phyloP scores from a whole-genome alignment of 2,113 vertebrate genomes.

The Zootoca vivipara region DNA sequence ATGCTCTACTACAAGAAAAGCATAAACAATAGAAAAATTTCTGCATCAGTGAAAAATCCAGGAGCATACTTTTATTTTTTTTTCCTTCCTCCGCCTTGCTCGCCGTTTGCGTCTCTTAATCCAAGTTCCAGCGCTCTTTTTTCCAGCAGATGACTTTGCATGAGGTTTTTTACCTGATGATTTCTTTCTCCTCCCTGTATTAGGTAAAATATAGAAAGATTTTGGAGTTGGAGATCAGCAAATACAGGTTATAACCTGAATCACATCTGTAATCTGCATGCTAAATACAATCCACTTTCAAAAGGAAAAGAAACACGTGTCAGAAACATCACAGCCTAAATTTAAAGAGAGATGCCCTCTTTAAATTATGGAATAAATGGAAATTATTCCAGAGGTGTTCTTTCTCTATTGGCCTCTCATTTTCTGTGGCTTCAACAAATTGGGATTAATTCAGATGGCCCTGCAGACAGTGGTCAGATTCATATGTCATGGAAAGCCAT shows the following conservation, averaged over 20 bases:
- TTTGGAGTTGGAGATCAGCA: background rate
- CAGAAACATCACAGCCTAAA: background rate
- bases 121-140: constrained; percentile 64
- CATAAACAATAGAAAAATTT: background rate
- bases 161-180: constrained; percentile 64
- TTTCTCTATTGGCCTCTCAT: background rate
- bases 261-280: too few species aligned
- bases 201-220: constrained; percentile 28
- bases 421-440: background rate
- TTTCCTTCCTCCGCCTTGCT: constrained; percentile 76
- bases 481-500: background rate
- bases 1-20: background rate
- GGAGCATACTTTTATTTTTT: constrained; percentile 69
- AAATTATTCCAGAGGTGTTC: background rate
- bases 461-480: background rate
- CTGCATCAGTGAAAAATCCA: background rate
- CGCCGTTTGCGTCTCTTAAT: constrained; percentile 74
- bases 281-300: background rate
- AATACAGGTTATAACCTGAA: background rate
- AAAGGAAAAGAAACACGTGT: background rate
- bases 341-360: background rate
- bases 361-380: background rate
- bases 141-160: constrained; percentile 54
- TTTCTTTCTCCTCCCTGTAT: constrained; percentile 81
- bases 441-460: background rate